Percentiles rank a stretch among this genome's conserved stretches.
phyloP scores from a whole-genome alignment of 2,888 invertebrate genomes.

The Heliconius aoede region DNA sequence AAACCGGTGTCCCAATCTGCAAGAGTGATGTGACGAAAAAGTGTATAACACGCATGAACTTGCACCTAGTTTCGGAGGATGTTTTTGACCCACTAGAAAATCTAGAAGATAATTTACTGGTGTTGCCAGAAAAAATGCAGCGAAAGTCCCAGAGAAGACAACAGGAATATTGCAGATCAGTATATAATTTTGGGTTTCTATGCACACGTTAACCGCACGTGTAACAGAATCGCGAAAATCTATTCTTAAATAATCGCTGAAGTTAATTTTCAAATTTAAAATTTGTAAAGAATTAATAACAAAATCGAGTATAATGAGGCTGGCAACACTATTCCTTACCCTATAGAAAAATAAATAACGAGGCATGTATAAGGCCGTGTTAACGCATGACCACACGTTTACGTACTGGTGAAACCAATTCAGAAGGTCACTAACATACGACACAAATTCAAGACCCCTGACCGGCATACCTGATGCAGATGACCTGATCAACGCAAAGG shows the following conservation, averaged over 20 bases:
- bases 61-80: slow-evolving; percentile 26
- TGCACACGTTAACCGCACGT: too few species aligned
- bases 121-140: slow-evolving; percentile 24
- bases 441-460: slow-evolving; percentile 44
- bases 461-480: slow-evolving; percentile 83
- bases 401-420: neutral
- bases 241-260: neutral
- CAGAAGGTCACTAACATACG: slow-evolving; percentile 48
- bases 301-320: neutral
- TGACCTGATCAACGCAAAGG: slow-evolving; percentile 93
- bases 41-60: slow-evolving; percentile 15
- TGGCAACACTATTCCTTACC: slow-evolving; percentile 27
- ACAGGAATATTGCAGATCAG: slow-evolving; percentile 2
- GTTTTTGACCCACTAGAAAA: slow-evolving; percentile 36
- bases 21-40: slow-evolving; percentile 1
- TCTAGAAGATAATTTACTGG: slow-evolving; percentile 24
- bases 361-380: slow-evolving; percentile 44
- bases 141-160: slow-evolving; percentile 6
- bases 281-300: neutral
- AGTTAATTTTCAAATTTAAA: neutral
- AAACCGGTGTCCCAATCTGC: neutral
- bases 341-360: slow-evolving; percentile 37
- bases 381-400: slow-evolving; percentile 31
- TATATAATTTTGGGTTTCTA: slow-evolving; percentile 9
- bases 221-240: neutral